Evolutionary conservation across 2,113 vertebrate species (phyloP).

Genomic region (Larimichthys polyactis): DNA sequence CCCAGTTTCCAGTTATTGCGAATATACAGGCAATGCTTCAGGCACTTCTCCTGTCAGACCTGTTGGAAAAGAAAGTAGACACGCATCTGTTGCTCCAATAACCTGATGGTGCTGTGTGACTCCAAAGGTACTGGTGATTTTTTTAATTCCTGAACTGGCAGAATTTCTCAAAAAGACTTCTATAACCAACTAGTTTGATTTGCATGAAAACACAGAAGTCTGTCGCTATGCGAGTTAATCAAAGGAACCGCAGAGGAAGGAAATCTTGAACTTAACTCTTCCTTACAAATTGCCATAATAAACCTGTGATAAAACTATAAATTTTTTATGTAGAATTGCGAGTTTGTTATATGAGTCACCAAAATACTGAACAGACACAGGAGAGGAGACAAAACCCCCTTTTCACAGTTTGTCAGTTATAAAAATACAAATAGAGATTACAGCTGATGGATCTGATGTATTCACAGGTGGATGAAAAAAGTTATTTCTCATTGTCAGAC

Average conservation of each 20-base stretch:
- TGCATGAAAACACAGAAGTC: neutral
- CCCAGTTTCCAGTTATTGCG: neutral
- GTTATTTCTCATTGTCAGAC: neutral
- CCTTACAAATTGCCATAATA: neutral
- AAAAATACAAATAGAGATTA: neutral
- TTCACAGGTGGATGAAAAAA: neutral
- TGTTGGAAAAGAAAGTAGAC: neutral
- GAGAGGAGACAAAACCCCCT: neutral
- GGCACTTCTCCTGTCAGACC: neutral
- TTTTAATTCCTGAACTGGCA: neutral
- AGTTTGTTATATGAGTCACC: neutral
- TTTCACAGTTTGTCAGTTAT: neutral
- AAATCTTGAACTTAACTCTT: neutral
- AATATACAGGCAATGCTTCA: neutral
- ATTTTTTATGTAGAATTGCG: neutral
- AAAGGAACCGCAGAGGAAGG: neutral
- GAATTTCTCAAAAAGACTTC: no score
- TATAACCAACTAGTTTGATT: neutral
- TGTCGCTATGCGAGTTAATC: neutral
- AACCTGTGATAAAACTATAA: neutral
- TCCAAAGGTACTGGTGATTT: neutral
- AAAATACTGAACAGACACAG: neutral
- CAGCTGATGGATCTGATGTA: neutral
- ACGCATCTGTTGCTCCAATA: neutral
- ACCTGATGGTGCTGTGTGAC: neutral